Conservation (phyloP, 2,888 invertebrate species). For the Andrena camellia region DNA sequence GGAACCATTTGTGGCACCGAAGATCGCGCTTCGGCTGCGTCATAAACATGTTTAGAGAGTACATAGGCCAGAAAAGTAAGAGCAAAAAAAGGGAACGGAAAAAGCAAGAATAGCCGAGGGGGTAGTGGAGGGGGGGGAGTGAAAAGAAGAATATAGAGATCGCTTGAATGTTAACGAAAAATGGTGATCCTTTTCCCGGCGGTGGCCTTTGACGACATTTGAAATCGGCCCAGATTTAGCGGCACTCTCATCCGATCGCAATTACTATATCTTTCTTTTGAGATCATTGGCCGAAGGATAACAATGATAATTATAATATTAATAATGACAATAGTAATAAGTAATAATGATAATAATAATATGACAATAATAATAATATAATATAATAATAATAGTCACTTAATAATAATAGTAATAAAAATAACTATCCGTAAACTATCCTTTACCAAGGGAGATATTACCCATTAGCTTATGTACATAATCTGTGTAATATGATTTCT, state of each 20-base stretch:
- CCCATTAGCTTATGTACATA: slow-evolving; percentile 80
- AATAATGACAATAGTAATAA: slow-evolving; percentile 69
- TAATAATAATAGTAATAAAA: slow-evolving; percentile 80
- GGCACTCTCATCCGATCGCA: slow-evolving; percentile 63
- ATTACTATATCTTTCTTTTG: slow-evolving; percentile 74
- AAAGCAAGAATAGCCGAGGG: slow-evolving; percentile 13
- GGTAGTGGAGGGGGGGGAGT: slow-evolving; percentile 2
- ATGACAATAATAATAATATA: slow-evolving; percentile 56
- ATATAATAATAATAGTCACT: slow-evolving; percentile 71
- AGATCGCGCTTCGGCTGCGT: slow-evolving; percentile 46
- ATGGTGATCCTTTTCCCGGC: slow-evolving; percentile 19
- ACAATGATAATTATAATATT: slow-evolving; percentile 78
- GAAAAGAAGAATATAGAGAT: slow-evolving; percentile 33
- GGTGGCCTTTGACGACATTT: slow-evolving; percentile 58
- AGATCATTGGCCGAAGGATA: slow-evolving; percentile 83
- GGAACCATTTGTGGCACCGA: slow-evolving; percentile 27
- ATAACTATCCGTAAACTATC: slow-evolving; percentile 82
- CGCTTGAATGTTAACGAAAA: slow-evolving; percentile 30
- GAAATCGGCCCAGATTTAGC: slow-evolving; percentile 58
- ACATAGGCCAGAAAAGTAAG: slow-evolving; percentile 70
- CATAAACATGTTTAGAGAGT: slow-evolving; percentile 74
- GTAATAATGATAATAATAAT: slow-evolving; percentile 70
- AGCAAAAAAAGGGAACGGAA: slow-evolving; percentile 23
- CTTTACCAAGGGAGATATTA: slow-evolving; percentile 80
- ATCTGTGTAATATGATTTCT: slow-evolving; percentile 77